These are phyloP conservation scores for Coleophora deauratella DNA, from an alignment of 2,888 invertebrate genomes.

Conservation along the genomic window DNA sequence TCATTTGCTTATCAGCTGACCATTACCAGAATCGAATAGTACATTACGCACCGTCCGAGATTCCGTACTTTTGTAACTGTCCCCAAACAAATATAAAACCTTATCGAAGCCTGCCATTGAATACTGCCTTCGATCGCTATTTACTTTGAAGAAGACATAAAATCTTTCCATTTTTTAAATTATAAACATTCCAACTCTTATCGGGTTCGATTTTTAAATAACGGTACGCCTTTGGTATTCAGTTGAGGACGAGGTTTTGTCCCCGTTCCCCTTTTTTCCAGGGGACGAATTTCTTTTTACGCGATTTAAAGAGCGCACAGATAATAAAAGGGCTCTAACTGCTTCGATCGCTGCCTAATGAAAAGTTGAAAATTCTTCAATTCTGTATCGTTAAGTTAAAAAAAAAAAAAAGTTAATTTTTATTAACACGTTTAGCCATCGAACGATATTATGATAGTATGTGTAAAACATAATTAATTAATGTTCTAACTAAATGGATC, in stretches of 20 bases:
- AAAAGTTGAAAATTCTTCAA: constrained; percentile 66
- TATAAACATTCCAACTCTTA: constrained; percentile 69
- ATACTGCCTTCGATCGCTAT: constrained; percentile 61
- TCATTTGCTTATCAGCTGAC: constrained; percentile 74
- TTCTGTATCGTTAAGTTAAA: constrained; percentile 64
- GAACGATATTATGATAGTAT: too few species aligned
- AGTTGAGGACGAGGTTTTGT: constrained; percentile 64
- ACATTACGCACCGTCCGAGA: constrained; percentile 68
- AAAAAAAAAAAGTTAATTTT: too few species aligned
- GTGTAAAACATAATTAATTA: too few species aligned
- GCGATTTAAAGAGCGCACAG: constrained; percentile 71
- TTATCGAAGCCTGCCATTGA: constrained; percentile 59
- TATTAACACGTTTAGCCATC: too few species aligned
- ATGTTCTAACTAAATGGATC: too few species aligned
- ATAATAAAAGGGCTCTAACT: constrained; percentile 75
- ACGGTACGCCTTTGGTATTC: constrained; percentile 64
- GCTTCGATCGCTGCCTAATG: constrained; percentile 69
- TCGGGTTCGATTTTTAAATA: constrained; percentile 73
- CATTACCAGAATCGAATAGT: constrained; percentile 71
- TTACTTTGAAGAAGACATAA: constrained; percentile 64
- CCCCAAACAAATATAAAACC: constrained; percentile 60
- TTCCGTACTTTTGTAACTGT: constrained; percentile 32
- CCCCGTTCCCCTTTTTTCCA: constrained; percentile 61
- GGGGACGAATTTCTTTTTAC: constrained; percentile 66
- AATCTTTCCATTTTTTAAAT: constrained; percentile 67